Evolutionary conservation across 2,113 vertebrate species (phyloP), one percentile per base, ranked within the genome.

Genomic region (Dicentrarchus labrax): DNA sequence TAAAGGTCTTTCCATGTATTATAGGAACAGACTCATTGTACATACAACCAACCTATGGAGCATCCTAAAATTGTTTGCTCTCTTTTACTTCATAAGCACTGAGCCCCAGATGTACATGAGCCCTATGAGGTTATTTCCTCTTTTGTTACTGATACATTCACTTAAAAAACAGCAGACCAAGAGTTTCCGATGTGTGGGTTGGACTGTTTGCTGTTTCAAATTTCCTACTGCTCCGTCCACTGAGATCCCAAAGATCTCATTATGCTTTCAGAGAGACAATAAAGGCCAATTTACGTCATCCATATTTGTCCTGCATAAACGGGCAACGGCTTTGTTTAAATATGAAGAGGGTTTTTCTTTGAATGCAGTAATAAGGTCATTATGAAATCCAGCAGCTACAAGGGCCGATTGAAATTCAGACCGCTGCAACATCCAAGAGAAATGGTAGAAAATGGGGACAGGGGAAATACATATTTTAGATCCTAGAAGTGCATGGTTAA

Each of bases 281-380:
- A 94, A 91, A 90, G 88, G 70, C 6, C 41, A 12, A 3, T 85
- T 76, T 90, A 67, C 91, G 80, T 94, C 93, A 94, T 60, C 57
- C 69, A 57, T 91, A 92, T 94, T 94, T 94, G 84, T 85, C 57
- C 69, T 0, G 21, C 43, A 16, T 56, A 69, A 89, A 86, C 57
- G 64, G 7, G 73, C 70, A 1, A 15, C 4, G 5, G 80, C 67
- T 84, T 88, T 93, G 87, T 92, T 93, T 86, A 90, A 93, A 90
- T 74, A 89, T 82, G 76, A 86, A 88, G 75, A 83, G 80, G 51
- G 61, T 56, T 84, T 88, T 87, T 70, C 78, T 88, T 75, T 93
- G 64, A 88, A 87, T 68, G 54, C 62, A 57, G 62, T 72, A 85
- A 91, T 66, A 65, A 67, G 66, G 41, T 77, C 41, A 70, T 88